A percentile compares a stretch with the other conserved stretches of the same genome.
phyloP scores from a whole-genome alignment of 2,113 vertebrate genomes.

The Halcyon malimbica region DNA sequence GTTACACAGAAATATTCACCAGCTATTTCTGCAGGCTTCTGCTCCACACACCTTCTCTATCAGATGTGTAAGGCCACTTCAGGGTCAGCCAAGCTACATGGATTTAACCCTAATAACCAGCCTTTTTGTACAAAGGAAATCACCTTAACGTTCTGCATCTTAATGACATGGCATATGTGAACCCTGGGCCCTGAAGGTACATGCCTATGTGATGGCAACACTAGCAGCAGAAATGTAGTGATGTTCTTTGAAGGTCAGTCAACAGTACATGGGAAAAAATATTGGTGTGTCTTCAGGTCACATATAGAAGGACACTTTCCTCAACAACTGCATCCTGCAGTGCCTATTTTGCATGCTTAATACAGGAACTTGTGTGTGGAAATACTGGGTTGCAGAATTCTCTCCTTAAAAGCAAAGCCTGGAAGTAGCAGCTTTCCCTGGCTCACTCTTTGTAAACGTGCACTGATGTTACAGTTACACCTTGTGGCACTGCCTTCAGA shows the following conservation, averaged over 20 bases:
- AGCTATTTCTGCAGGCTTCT: background rate
- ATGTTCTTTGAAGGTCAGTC: background rate
- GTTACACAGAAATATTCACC: background rate
- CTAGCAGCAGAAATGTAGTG: background rate
- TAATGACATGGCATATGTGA: fast-evolving
- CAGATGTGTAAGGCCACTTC: background rate
- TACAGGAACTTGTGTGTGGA: background rate
- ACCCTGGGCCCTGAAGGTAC: background rate
- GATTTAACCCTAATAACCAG: background rate
- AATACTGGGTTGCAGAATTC: background rate
- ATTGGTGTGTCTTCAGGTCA: background rate
- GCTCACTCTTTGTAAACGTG: background rate
- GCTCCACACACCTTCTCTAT: background rate
- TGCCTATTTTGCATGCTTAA: background rate
- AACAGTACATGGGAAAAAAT: background rate
- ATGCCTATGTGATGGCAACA: background rate
- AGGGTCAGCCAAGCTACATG: fast-evolving
- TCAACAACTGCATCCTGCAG: background rate
- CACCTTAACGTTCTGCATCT: background rate
- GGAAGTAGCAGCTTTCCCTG: background rate
- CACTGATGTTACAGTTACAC: background rate
- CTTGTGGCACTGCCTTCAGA: background rate
- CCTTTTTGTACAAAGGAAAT: background rate
- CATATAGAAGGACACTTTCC: background rate
- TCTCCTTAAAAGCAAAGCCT: background rate